Conservation (phyloP, 2,888 invertebrate genomes). For the Ariolimax columbianus region DNA sequence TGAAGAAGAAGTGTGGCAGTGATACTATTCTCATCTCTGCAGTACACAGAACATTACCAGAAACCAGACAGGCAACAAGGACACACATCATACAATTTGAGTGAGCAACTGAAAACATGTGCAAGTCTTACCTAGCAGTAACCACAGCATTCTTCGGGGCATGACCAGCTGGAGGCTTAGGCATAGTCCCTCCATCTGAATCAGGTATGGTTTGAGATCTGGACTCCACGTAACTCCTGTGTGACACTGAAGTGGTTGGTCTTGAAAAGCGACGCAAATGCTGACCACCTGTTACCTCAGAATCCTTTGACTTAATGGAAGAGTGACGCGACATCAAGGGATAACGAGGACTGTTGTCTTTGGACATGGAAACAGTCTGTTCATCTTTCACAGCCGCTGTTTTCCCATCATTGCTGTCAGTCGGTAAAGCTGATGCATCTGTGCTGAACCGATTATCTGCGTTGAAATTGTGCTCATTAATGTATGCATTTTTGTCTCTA, state of each 20-base stretch:
- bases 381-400: slow-evolving; percentile 42
- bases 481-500: slow-evolving; percentile 50
- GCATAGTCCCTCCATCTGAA: slow-evolving; percentile 60
- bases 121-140: slow-evolving; percentile 67
- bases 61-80: too few relatives aligned
- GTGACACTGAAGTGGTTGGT: slow-evolving; percentile 30
- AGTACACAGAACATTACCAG: too few relatives aligned
- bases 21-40: too few relatives aligned
- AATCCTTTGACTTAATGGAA: slow-evolving; percentile 33
- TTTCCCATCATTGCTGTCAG: slow-evolving; percentile 18
- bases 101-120: too few relatives aligned
- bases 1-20: too few relatives aligned
- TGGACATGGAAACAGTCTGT: slow-evolving; percentile 16
- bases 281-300: slow-evolving; percentile 3
- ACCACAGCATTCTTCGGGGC: slow-evolving; percentile 70
- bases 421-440: slow-evolving; percentile 27
- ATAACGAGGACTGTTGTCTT: slow-evolving; percentile 50
- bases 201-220: slow-evolving; percentile 55
- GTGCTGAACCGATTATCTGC: slow-evolving; percentile 46
- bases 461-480: slow-evolving; percentile 40
- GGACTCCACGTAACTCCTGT: slow-evolving; percentile 25
- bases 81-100: too few relatives aligned
- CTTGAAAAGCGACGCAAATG: slow-evolving; percentile 42
- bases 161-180: slow-evolving; percentile 71
- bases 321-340: slow-evolving; percentile 51